Conservation (phyloP, 1,140 invertebrate species). For the Thaumetopoea pityocampa region DNA sequence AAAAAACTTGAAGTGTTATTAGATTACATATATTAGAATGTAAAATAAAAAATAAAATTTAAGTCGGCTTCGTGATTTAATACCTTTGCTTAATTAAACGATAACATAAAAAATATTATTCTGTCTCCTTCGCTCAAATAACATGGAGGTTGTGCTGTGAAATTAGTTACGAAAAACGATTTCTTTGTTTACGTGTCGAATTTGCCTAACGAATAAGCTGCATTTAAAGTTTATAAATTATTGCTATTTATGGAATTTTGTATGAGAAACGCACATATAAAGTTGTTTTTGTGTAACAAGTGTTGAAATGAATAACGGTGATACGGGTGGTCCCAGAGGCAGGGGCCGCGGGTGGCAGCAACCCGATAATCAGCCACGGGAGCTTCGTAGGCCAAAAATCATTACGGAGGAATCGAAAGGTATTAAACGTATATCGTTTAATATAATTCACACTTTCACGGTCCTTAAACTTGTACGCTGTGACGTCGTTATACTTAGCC, state of each 20-base stretch:
- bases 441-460: constrained; percentile 29
- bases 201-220: constrained; percentile 28
- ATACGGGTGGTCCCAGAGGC: constrained; percentile 60
- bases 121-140: constrained; percentile 21
- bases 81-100: constrained; percentile 1
- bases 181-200: constrained; percentile 74
- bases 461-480: constrained; percentile 15
- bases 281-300: constrained; percentile 24
- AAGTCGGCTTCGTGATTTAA: constrained; percentile 2
- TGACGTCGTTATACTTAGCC: constrained; percentile 43
- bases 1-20: no score
- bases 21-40: no score
- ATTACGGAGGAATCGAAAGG: constrained; percentile 52
- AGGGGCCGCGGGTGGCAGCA: constrained; percentile 68
- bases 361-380: constrained; percentile 55
- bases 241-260: constrained; percentile 52
- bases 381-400: constrained; percentile 57
- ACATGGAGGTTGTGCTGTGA: constrained; percentile 46
- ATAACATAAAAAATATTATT: background rate
- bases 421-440: constrained; percentile 20
- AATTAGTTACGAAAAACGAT: constrained; percentile 44
- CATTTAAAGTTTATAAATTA: constrained; percentile 24
- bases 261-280: constrained; percentile 20
- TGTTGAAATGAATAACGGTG: constrained; percentile 69
- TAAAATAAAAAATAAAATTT: background rate